Evolutionary conservation across 2,888 invertebrate species (phyloP), one percentile per base, ranked within the genome.

Genomic region (Aporophyla lueneburgensis): DNA sequence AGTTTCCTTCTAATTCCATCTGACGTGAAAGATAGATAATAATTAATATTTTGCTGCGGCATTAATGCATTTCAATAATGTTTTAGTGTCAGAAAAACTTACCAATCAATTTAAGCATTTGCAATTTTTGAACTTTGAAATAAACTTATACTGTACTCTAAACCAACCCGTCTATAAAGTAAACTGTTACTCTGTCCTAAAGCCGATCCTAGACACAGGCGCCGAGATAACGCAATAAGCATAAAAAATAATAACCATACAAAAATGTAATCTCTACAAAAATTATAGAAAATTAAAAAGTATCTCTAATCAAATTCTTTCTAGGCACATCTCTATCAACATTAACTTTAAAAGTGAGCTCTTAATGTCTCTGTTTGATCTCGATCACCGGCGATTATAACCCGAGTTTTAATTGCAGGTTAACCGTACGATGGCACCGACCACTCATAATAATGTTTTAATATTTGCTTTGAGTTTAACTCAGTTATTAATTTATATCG

Each of bases 301-400:
- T 33, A 76, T 61, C 40, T 59, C 67, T 54, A 51, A 74, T 46
- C 66, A 75, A 68, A 81, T 73, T 66, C 80, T 82, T 63, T 84
- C 79, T 66, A 71, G 80, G 80, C 74, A 71, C 74, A 76, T 72
- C 76, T 76, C 77, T 69, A 77, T 59, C 67, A 62, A 71, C 82
- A 81, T 81, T 80, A 83, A 91, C 91, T 74, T 80, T 80, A 83
- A 90, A 90, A 90, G 70, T 81, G 62, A 74, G 87, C 74, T 80
- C 85, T 89, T 93, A 92, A 93, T 92, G 90, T 93, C 93, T 93
- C 89, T 90, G 89, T 93, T 91, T 89, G 89, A 88, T 91, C 91
- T 90, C 88, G 87, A 92, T 90, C 89, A 90, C 87, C 80, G 86
- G 87, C 81, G 87, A 91, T 92, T 89, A 91, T 81, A 89, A 88